These are phyloP conservation scores for Limnephilus auricula DNA, from an alignment of 2,888 invertebrate species.

Conservation along the genomic window DNA sequence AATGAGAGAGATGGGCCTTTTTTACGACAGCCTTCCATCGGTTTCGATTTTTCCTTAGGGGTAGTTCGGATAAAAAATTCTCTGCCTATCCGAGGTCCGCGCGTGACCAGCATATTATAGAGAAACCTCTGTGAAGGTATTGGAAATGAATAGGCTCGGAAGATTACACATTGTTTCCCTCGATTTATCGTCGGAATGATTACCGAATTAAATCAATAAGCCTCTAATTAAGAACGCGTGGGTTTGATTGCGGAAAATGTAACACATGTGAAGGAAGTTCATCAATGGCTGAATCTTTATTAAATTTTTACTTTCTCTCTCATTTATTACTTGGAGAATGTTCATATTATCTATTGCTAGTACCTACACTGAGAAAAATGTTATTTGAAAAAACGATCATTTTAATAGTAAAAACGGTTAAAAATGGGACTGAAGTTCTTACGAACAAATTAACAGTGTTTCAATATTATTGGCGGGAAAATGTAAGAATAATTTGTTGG, in stretches of 20 bases:
- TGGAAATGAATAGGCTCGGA: neutral
- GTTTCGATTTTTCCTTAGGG: constrained; percentile 10
- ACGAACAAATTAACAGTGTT: too few species aligned
- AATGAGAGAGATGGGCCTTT: neutral
- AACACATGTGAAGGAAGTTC: neutral
- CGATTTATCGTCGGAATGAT: neutral
- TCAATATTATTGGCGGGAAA: too few species aligned
- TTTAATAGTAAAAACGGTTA: too few species aligned
- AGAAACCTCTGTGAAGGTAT: neutral
- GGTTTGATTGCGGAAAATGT: neutral
- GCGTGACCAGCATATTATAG: neutral
- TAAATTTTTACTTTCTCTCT: neutral
- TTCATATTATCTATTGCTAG: neutral
- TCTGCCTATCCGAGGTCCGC: neutral
- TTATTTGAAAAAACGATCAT: too few species aligned
- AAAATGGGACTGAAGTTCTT: too few species aligned
- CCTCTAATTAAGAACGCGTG: neutral
- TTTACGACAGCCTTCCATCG: neutral
- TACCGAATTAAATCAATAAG: neutral
- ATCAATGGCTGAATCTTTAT: neutral
- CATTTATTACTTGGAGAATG: neutral
- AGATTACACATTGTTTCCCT: neutral
- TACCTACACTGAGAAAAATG: too few species aligned
- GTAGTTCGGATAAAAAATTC: neutral
- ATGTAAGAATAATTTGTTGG: too few species aligned